These are phyloP conservation scores for Globicephala melas DNA, from an alignment of 2,113 vertebrate species.

Conservation along the genomic window DNA sequence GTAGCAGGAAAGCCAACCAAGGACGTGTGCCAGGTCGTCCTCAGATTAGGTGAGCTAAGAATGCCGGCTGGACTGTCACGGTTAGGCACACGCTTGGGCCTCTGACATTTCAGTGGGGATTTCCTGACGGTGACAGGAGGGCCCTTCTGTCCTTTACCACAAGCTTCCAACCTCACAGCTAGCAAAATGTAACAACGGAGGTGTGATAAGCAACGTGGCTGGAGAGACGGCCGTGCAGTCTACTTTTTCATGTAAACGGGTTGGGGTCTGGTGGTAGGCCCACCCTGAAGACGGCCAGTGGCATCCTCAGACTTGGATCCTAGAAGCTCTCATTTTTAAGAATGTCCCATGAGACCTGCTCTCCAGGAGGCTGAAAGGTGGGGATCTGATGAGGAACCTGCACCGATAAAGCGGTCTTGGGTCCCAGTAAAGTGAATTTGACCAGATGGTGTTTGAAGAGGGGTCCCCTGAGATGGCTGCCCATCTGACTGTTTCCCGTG, in stretches of 20 bases:
- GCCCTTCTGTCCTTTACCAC: background rate
- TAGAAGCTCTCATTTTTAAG: background rate
- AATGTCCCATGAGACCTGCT: background rate
- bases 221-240: background rate
- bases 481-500: background rate
- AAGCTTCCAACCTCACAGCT: background rate
- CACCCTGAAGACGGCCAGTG: background rate
- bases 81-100: background rate
- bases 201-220: rapidly evolving
- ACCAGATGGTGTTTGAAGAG: background rate
- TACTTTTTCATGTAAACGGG: background rate
- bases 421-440: background rate
- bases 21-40: background rate
- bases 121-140: background rate
- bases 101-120: background rate
- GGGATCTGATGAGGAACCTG: background rate
- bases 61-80: background rate
- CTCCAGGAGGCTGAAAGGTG: background rate
- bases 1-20: background rate
- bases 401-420: background rate
- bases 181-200: background rate
- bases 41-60: background rate
- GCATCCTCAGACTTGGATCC: background rate
- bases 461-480: background rate
- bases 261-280: background rate